Evolutionary conservation across 2,113 vertebrate species (phyloP), one percentile per base, ranked within the genome.

Genomic region (Peromyscus polionotus): DNA sequence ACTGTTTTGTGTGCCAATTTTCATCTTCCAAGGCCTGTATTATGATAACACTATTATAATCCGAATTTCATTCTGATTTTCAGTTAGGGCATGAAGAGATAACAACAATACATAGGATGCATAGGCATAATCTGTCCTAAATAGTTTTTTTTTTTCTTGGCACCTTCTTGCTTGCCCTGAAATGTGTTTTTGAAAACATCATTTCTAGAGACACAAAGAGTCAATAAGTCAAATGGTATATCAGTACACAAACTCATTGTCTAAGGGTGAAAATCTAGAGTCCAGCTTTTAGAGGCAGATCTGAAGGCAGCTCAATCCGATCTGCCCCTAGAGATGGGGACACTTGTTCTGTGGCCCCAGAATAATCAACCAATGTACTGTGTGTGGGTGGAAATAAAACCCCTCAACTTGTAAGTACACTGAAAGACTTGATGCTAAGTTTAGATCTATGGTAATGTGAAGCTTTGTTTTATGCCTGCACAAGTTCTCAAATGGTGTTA

Each of bases 141-240:
- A 63, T 42, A 42, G 6, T 63, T 7, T 83, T 42, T 39, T 54
- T 54, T 54, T 54, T 48, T 80, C 77, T 80, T 57, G 33, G 9
- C n/a, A 63, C 26, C 13, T 61, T 83, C 13, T 6, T 92, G 31
- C 33, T 59, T 80, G 54, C 0, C 5, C 1, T 48, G 36, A 12
- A 76, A 26, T 63, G 33, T n/a, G n/a, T 48, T 57, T 33, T 95
- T 88, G 5, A 90, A 96, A 93, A 75, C 72, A 61, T 88, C 24
- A 87, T 90, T 87, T 59, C 33, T 86, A 39, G 61, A 84, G 26
- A 84, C 36, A 59, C 59, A 63, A 61, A 61, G 24, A 63, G 7
- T 63, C n/a, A 63, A 39, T 13, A 42, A 42, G 26, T 19, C 14
- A 63, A 31, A 84, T 63, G 59, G 59, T 17, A 17, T 31, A 85